Base-by-base conservation (phyloP, 2,888 invertebrate species). In the Linnaemya vulpina region DNA sequence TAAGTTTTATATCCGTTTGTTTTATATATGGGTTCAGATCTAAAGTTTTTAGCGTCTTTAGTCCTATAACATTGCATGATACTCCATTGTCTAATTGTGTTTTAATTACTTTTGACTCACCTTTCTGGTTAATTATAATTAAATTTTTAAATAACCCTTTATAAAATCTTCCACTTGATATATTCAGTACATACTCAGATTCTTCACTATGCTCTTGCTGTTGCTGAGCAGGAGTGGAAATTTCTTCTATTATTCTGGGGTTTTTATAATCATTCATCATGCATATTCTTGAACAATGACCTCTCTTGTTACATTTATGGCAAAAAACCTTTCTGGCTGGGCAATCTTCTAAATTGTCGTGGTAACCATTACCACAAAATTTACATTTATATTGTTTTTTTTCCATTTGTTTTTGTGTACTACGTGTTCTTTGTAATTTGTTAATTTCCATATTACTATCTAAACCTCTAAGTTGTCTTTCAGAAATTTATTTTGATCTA, bases 361-460 rank as follows among this genome's bases (percentile, higher is more conserved):
- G 67, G 20, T 68, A 77, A 1, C 62, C 77, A 4, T 68, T 67
- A 7, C 77, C 60, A 68, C 68, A 77, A 62, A 77, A 77, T 25
- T 60, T 77, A 17, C 68, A 77, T 30, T 30, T 30, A 30, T 30
- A 30, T 30, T 30, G 30, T 30, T 30, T 30, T 30, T n/a, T 30
- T 30, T 30, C 30, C 35, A 65, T 75, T 43, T 46, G n/a, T 65
- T 65, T 30, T 65, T 49, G 20, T 17, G 3, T 7, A 8, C 17
- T 63, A 1, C 5, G 1, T 35, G 13, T 53, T 11, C 3, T 75
- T 17, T 38, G 35, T 30, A 30, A 30, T 30, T 30, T 30, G 30
- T 30, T 30, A 30, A 30, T 60, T 49, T 62, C 62, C 49, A 30
- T 62, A 35, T 15, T 74, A 20, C 15, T 38, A 1, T 74, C 63